Conservation (phyloP, 2,113 vertebrate genomes). For the Pomatostomus ruficeps region DNA sequence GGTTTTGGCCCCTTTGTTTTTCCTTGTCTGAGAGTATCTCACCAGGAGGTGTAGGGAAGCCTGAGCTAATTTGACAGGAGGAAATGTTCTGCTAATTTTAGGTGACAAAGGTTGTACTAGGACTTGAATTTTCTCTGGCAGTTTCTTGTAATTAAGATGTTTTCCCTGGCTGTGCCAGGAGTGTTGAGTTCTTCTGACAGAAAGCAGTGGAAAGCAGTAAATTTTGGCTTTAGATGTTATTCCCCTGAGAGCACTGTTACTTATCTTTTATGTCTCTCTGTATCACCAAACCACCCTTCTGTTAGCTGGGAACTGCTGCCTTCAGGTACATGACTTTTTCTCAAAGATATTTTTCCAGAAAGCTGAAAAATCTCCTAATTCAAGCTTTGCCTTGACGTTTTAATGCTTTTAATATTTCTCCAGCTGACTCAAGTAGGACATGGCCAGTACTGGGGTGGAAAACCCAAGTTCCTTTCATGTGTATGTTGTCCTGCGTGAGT, state of each 20-base stretch:
- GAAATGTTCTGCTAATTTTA: not conserved
- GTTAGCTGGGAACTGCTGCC: not conserved
- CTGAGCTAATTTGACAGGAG: not conserved
- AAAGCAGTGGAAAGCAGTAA: not conserved
- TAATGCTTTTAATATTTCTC: not conserved
- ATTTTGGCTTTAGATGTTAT: not conserved
- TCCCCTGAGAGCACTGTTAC: not conserved
- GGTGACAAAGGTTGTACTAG: not conserved
- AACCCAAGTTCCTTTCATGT: not conserved
- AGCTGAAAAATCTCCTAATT: not conserved
- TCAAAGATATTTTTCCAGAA: not conserved
- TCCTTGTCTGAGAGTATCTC: not conserved
- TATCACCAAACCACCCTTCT: not conserved
- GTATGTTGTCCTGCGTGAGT: not conserved
- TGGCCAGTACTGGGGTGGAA: not conserved
- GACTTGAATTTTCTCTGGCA: not conserved
- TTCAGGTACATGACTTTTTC: not conserved
- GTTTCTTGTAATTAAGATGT: not conserved
- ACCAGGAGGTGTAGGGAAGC: not conserved
- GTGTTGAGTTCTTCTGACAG: not conserved
- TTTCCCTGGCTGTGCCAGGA: not conserved
- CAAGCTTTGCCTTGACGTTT: not conserved
- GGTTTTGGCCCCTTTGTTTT: not conserved
- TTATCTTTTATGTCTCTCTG: not conserved
- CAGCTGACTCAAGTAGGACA: not conserved